Evolutionary conservation across 2,888 invertebrate genomes (phyloP).

Genomic region (Uropetala carovei): DNA sequence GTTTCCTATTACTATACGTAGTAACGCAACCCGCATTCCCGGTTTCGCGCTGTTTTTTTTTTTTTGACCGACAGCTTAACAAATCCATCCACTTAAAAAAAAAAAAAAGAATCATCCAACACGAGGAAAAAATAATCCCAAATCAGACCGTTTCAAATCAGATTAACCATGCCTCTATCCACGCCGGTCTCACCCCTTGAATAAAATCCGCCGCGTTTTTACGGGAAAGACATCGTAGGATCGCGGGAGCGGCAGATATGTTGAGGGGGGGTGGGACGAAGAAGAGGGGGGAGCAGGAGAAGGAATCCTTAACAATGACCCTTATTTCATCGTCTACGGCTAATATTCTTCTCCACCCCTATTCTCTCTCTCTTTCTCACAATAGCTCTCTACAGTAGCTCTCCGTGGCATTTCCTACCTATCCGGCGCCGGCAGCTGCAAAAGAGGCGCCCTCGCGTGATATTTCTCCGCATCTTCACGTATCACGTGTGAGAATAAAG

Average conservation of each 20-base stretch:
- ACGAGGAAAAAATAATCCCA: not conserved
- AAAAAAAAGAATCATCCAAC: not conserved
- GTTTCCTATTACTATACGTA: no score
- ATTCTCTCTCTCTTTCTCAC: not conserved
- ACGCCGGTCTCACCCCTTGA: not conserved
- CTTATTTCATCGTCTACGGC: not conserved
- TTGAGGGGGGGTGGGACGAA: not conserved
- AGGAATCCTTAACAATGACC: slow-evolving; percentile 48
- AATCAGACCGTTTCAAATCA: slow-evolving; percentile 25
- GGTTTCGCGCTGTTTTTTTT: not conserved
- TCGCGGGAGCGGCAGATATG: not conserved
- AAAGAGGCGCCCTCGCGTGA: not conserved
- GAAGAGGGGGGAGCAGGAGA: not conserved
- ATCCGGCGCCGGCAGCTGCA: not conserved
- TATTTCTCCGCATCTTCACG: not conserved
- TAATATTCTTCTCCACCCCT: not conserved
- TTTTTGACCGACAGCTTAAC: not conserved
- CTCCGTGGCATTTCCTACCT: not conserved
- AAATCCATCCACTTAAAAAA: not conserved
- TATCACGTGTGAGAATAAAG: not conserved
- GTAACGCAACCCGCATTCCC: not conserved
- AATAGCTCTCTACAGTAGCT: not conserved
- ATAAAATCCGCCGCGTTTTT: not conserved
- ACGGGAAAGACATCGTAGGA: not conserved
- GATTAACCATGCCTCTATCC: not conserved